Percentiles rank a stretch among this genome's conserved stretches.
phyloP scores from a whole-genome alignment of 35 echinoderm and acorn worm species.

The Nesometra sesokonis region DNA sequence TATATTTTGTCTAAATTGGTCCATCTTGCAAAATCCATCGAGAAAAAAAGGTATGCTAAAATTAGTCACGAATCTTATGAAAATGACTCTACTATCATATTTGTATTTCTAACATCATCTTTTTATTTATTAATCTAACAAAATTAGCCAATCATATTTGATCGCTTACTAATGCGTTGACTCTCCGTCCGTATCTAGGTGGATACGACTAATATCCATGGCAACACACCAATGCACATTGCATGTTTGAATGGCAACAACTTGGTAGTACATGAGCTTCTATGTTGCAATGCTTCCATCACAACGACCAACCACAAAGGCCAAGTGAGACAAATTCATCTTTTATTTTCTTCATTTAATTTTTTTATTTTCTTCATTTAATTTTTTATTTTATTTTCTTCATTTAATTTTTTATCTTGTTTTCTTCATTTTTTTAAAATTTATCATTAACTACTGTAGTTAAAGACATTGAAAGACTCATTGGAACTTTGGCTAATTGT shows the following conservation, averaged over 20 bases:
- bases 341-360: neutral
- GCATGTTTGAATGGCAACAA: constrained; percentile 85
- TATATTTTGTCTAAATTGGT: too few species aligned
- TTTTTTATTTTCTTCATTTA: too few species aligned
- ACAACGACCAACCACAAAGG: constrained; percentile 86
- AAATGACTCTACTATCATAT: too few species aligned
- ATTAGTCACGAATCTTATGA: too few species aligned
- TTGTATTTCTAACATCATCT: neutral
- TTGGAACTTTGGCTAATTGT: too few species aligned
- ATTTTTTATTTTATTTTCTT: too few species aligned
- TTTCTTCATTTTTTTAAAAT: too few species aligned
- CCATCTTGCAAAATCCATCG: too few species aligned
- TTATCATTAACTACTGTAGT: too few species aligned
- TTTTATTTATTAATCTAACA: neutral
- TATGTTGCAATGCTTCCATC: constrained; percentile 58
- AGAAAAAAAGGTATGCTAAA: too few species aligned
- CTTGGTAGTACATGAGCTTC: constrained; percentile 73
- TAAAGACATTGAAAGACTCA: too few species aligned
- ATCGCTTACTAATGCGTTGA: neutral
- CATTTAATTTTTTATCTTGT: too few species aligned
- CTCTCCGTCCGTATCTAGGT: constrained; percentile 33
- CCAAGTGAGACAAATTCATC: constrained; percentile 45
- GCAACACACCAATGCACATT: constrained; percentile 93
- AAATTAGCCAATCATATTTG: neutral
- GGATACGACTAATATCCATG: constrained; percentile 68